Evolutionary conservation across 2,888 invertebrate genomes (phyloP), one percentile per base, ranked within the genome.

Genomic region (Aspidiotus destructor): DNA sequence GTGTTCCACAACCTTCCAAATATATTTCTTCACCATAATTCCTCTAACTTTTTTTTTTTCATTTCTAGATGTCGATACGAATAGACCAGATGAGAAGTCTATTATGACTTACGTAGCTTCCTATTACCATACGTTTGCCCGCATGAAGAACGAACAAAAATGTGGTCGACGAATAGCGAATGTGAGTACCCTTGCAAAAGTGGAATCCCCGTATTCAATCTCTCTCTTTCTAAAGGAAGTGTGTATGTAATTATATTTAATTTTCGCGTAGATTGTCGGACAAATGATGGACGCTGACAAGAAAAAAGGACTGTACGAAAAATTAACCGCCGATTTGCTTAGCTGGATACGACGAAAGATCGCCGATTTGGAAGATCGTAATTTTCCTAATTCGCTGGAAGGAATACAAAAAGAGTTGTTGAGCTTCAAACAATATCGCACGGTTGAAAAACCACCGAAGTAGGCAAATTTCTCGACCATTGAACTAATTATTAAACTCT

Each of bases 91-190:
- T 77, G 99, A 99, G 81, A 98, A 97, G 79, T 96, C 96, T 44
- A 93, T 99, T 77, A 92, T 99, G 82, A 99, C 98, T 28, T 99
- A 99, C 77, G 96, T 99, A 52, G 97, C 98, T 2, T 94, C 95
- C 15, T 98, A 97, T 80, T 99, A 99, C 80, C 98, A 99, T 80
- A 96, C 97, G 69, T 99, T 99, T 81, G 97, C 98, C 58, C 85
- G 96, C 74, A 96, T 98, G 94, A 98, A 97, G 83, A 95, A 92
- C 76, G 98, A 98, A 77, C 91, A 93, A 81, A 98, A 97, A 78
- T 96, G 96, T 74, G 97, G 97, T 44, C 86, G 93, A 75, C 84
- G 98, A 77, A 97, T 99, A 76, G 97, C 96, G 54, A 99, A 98
- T 80, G 95, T 95, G 78, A 83, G 83, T 79, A 53, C 41, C 3